A percentile compares a stretch with the other conserved stretches of the same genome.
Evolutionary conservation across 2,888 invertebrate species (phyloP).

Genomic region (Cabera pusaria): DNA sequence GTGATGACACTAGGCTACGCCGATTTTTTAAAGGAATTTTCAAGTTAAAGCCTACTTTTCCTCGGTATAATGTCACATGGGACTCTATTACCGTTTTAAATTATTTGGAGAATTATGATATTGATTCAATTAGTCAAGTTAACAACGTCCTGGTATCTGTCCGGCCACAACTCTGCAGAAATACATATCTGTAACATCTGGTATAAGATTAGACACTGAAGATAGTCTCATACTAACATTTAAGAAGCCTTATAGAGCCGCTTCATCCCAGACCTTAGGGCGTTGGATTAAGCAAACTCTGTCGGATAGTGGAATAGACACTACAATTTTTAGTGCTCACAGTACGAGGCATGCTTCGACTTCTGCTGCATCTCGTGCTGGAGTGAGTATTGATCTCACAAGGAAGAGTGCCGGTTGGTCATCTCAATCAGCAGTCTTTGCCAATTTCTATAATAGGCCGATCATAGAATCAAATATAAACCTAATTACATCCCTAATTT

Average conservation of each 20-base stretch:
- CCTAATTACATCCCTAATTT: too few species aligned
- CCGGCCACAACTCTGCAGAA: not conserved
- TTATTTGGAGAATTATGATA: too few species aligned
- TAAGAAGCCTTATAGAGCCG: not conserved
- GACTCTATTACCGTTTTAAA: constrained; percentile 1
- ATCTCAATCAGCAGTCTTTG: constrained; percentile 3
- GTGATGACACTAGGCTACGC: not conserved
- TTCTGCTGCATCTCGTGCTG: constrained; percentile 1
- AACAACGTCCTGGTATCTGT: not conserved
- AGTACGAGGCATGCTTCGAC: not conserved
- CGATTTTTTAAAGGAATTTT: constrained; percentile 1
- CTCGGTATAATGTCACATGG: too few species aligned
- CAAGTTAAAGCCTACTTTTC: constrained; percentile 1
- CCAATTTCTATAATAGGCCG: constrained; percentile 5
- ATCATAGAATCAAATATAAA: too few species aligned
- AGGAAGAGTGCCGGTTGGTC: constrained; percentile 6
- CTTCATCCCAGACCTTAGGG: not conserved
- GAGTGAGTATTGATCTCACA: constrained; percentile 5
- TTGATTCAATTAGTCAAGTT: not conserved
- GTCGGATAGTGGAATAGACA: not conserved
- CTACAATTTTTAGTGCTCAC: not conserved
- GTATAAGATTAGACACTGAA: too few species aligned
- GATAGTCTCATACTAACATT: not conserved
- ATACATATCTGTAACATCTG: not conserved
- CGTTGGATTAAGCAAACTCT: not conserved